A percentile compares a stretch with the other conserved stretches of the same genome.
Conservation (phyloP, 2,113 vertebrate species). For the Oncorhynchus nerka region DNA sequence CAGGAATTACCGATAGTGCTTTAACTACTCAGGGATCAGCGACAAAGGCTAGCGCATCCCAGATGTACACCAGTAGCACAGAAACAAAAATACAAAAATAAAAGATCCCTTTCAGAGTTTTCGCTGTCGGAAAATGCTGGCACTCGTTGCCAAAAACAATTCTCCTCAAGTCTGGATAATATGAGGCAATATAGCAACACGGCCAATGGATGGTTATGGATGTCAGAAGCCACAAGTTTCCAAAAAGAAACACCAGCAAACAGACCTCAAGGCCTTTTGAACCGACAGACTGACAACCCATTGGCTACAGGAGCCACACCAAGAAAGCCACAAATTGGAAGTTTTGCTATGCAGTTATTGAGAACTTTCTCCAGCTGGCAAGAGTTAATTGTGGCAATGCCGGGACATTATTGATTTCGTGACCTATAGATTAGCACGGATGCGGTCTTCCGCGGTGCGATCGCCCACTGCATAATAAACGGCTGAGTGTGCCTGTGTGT, state of each 20-base stretch:
- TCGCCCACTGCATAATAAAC: slow-evolving; percentile 55
- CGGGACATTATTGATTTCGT: slow-evolving; percentile 60
- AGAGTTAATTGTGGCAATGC: slow-evolving; percentile 60
- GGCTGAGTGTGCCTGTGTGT: slow-evolving; percentile 24
- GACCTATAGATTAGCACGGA: slow-evolving; percentile 60
- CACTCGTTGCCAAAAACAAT: slow-evolving; percentile 76
- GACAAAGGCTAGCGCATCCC: too few species aligned
- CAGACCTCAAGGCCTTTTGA: slow-evolving; percentile 76
- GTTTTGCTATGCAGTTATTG: slow-evolving; percentile 78
- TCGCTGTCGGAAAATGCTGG: slow-evolving; percentile 71
- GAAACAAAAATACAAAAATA: not conserved
- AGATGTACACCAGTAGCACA: too few species aligned
- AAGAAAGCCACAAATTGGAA: slow-evolving; percentile 79
- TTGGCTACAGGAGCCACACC: slow-evolving; percentile 72
- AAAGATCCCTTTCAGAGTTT: slow-evolving; percentile 57
- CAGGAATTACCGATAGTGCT: too few species aligned
- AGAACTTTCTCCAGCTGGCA: slow-evolving; percentile 65
- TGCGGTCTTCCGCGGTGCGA: slow-evolving; percentile 41
- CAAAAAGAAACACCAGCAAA: slow-evolving; percentile 79
- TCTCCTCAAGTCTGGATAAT: slow-evolving; percentile 75
- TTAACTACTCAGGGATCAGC: too few species aligned
- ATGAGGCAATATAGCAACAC: slow-evolving; percentile 76
- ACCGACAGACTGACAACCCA: slow-evolving; percentile 72
- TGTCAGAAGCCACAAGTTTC: slow-evolving; percentile 80
- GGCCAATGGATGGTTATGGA: slow-evolving; percentile 74